phyloP scores from a whole-genome alignment of 1,140 invertebrate genomes.

The Tetramorium simillimum region DNA sequence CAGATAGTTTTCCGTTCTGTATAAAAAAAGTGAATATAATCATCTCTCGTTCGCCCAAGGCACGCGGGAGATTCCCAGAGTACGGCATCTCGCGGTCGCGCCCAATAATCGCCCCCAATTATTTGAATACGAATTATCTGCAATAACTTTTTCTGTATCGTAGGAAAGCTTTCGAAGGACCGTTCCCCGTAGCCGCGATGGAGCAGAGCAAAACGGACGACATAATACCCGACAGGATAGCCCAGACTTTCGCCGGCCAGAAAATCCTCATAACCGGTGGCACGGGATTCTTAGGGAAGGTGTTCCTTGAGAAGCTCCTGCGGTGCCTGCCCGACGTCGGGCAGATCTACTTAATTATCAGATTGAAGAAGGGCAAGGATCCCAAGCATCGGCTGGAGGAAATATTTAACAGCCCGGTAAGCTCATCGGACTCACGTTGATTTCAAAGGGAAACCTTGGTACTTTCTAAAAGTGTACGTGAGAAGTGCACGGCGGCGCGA shows the following conservation, averaged over 20 bases:
- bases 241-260: constrained; percentile 82
- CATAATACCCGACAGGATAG: constrained; percentile 82
- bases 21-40: constrained; percentile 8
- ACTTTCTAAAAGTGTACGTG: background rate
- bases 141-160: background rate
- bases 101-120: background rate
- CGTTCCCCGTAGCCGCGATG: background rate
- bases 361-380: constrained; percentile 92
- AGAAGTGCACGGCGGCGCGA: background rate
- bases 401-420: constrained; percentile 89
- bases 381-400: constrained; percentile 90
- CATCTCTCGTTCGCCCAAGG: background rate
- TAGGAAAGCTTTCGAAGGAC: background rate
- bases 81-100: background rate
- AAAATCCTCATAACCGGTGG: constrained; percentile 87
- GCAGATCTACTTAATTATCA: constrained; percentile 91
- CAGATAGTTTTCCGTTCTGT: constrained; percentile 1
- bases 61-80: background rate
- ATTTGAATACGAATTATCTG: background rate
- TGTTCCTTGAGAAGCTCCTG: constrained; percentile 90
- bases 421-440: constrained; percentile 45
- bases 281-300: constrained; percentile 91
- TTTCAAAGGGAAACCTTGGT: background rate
- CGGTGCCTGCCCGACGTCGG: constrained; percentile 88
- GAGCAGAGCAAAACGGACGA: constrained; percentile 65